phyloP scores from a whole-genome alignment of 1,140 invertebrate species.

The Bradysia coprophila region DNA sequence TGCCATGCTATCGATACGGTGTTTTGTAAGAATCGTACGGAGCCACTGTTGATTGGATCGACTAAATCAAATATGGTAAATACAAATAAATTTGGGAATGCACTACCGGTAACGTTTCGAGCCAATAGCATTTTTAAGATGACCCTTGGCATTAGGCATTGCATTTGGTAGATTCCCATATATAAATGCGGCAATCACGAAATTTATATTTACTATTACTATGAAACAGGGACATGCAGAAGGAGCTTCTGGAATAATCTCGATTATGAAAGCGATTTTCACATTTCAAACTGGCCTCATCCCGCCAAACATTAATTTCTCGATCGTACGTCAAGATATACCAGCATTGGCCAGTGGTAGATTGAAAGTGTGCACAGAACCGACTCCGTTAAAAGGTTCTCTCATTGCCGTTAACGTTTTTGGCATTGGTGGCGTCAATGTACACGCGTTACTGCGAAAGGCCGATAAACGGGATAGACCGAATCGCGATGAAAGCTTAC shows the following conservation, averaged over 20 bases:
- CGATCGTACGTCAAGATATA: conserved; percentile 54
- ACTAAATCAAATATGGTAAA: conserved; percentile 90
- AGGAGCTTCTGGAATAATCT: conserved; percentile 71
- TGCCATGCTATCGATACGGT: conserved; percentile 64
- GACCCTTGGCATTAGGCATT: no score
- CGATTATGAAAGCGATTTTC: conserved; percentile 60
- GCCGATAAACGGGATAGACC: conserved; percentile 30
- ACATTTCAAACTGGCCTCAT: conserved; percentile 48
- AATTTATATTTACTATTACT: no score
- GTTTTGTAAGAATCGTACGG: conserved; percentile 45
- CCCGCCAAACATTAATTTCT: conserved; percentile 47
- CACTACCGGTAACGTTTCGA: no score
- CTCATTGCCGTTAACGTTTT: conserved; percentile 57
- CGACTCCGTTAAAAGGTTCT: conserved; percentile 37
- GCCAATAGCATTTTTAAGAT: no score
- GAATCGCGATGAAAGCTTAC: conserved; percentile 27
- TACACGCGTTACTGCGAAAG: conserved; percentile 45
- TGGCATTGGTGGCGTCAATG: conserved; percentile 59
- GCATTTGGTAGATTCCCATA: no score
- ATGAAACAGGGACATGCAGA: conserved; percentile 89
- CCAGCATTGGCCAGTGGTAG: conserved; percentile 44
- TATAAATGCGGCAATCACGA: no score
- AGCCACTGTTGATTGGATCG: conserved; percentile 67
- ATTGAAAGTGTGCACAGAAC: conserved; percentile 48
- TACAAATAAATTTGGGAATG: no score